These are phyloP conservation scores for Aphaenogaster rudis DNA, from an alignment of 1,140 invertebrate genomes.

Conservation along the genomic window DNA sequence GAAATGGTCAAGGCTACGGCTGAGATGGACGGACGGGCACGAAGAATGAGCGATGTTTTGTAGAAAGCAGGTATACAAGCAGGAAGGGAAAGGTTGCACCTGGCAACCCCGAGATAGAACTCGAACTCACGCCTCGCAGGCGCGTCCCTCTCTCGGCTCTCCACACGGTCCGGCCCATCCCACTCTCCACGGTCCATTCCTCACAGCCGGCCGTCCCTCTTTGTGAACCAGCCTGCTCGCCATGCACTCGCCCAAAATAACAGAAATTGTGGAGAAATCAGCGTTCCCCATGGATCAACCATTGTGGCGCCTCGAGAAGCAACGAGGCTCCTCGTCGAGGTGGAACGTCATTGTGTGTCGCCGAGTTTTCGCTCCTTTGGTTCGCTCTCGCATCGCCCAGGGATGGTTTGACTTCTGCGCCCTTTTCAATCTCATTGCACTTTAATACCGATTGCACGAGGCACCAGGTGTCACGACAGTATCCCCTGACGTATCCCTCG, in stretches of 20 bases:
- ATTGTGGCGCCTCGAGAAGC: constrained; percentile 40
- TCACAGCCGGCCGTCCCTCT: constrained; percentile 47
- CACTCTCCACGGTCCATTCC: constrained; percentile 54
- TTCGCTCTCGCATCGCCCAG: constrained; percentile 30
- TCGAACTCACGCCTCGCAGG: constrained; percentile 69
- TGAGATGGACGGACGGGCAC: neutral
- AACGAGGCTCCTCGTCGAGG: neutral
- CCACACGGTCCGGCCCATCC: neutral
- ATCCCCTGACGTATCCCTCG: constrained; percentile 36
- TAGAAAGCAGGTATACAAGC: constrained; percentile 65
- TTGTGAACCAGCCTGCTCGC: constrained; percentile 40
- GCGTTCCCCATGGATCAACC: neutral
- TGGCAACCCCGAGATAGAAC: constrained; percentile 51
- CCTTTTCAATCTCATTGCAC: constrained; percentile 64
- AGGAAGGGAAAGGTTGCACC: constrained; percentile 61
- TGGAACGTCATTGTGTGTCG: constrained; percentile 60
- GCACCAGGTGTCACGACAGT: constrained; percentile 58
- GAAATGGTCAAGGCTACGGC: constrained; percentile 44
- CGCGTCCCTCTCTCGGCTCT: constrained; percentile 28
- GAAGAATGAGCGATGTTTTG: constrained; percentile 60
- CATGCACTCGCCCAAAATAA: constrained; percentile 56
- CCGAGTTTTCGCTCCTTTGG: constrained; percentile 37
- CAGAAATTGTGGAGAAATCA: constrained; percentile 69
- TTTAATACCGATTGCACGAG: constrained; percentile 69
- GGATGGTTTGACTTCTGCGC: constrained; percentile 46